Evolutionary conservation across 1,140 invertebrate genomes (phyloP), one percentile per base, ranked within the genome.

Genomic region (Microplitis mediator): DNA sequence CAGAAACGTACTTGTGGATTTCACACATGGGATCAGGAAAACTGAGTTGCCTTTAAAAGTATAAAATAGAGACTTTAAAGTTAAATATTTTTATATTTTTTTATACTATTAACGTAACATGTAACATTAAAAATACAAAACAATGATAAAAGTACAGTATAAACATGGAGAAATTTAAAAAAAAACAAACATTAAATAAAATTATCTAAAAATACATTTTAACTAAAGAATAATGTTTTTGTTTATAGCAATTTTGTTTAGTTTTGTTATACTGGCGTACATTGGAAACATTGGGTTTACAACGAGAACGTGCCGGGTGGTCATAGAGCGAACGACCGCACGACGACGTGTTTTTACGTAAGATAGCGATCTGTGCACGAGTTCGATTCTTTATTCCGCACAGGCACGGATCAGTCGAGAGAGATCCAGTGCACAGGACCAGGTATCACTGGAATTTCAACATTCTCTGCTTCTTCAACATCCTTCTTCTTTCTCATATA

Each of bases 321-420:
- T 39, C 70, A 72, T 72, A 72, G 51, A 66, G 51, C 39, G 50
- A 65, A 70, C 69, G 69, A 71, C 64, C 35, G 52, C 64, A 54
- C 36, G 56, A 69, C 45, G 73, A 74, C 73, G 62, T 74, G 73
- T 74, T 74, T 74, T 74, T 74, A 68, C 69, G 73, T 68, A 70
- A 70, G 72, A 74, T 73, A 74, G 71, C 51, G 73, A 74, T 69
- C 69, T 65, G 64, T 70, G 72, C 66, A 74, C 72, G 69, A 74
- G 75, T 76, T 74, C 62, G 73, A 74, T 76, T 74, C 75, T 74
- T 76, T 76, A 76, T 76, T 76, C 75, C 71, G 71, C 31, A 66
- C 75, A 76, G 73, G 75, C 70, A 70, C 71, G 71, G 70, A 75
- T 75, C 71, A 75, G 74, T 72, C 71, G 73, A 13, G 67, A 73